Evolutionary conservation across 2,888 invertebrate genomes (phyloP).

Genomic region (Pandemis corylana): DNA sequence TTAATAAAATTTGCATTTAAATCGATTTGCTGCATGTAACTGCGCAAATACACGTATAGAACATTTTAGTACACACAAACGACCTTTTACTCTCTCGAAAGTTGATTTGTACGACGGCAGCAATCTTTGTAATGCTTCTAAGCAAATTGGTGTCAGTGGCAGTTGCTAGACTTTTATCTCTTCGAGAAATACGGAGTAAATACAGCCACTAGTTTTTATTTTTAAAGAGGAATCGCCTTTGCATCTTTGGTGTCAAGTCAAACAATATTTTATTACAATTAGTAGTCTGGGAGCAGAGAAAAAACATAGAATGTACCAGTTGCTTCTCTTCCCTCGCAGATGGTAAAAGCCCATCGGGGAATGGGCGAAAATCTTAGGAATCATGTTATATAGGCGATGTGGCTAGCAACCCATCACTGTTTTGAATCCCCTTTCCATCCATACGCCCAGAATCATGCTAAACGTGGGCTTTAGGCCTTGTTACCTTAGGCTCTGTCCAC

Average conservation of each 20-base stretch:
- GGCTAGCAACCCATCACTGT: too few relatives aligned
- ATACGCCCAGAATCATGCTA: too few relatives aligned
- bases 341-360: too few relatives aligned
- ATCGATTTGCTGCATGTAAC: conserved; percentile 23
- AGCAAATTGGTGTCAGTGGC: conserved; percentile 36
- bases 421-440: too few relatives aligned
- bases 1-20: conserved; percentile 38
- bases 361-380: too few relatives aligned
- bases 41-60: background rate
- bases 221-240: conserved; percentile 10
- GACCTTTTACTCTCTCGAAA: conserved; percentile 11
- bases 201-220: background rate
- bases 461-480: too few relatives aligned
- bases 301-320: too few relatives aligned
- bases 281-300: too few relatives aligned
- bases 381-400: too few relatives aligned
- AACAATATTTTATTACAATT: conserved; percentile 9
- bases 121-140: conserved; percentile 40
- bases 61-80: background rate
- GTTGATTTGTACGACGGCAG: conserved; percentile 2
- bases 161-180: conserved; percentile 21
- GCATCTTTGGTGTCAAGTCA: background rate
- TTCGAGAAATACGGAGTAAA: conserved; percentile 2
- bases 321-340: too few relatives aligned
- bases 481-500: too few relatives aligned